Evolutionary conservation across 1,140 invertebrate species (phyloP).

Genomic region (Philaenus spumarius): DNA sequence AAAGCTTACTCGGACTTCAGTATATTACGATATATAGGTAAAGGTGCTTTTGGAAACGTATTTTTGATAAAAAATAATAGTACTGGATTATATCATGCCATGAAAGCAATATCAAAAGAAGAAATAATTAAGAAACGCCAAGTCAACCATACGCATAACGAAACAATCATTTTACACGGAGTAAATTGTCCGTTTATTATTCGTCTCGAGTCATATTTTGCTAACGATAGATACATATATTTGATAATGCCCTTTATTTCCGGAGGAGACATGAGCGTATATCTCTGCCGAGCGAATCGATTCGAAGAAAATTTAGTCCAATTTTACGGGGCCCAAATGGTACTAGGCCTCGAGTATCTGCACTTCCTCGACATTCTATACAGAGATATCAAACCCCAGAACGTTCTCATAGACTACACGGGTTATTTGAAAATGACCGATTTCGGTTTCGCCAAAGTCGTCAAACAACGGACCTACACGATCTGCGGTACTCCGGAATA

Average conservation of each 20-base stretch:
- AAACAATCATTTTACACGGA: constrained; percentile 76
- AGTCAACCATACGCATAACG: constrained; percentile 75
- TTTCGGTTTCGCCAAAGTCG: constrained; percentile 22
- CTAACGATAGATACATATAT: constrained; percentile 79
- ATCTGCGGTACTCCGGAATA: constrained; percentile 96
- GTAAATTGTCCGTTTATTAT: constrained; percentile 79
- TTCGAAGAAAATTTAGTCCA: constrained; percentile 74
- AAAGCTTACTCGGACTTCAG: too few relatives aligned
- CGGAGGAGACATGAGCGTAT: constrained; percentile 79
- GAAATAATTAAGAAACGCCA: constrained; percentile 81
- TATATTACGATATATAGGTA: constrained; percentile 55
- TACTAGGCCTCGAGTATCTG: constrained; percentile 87
- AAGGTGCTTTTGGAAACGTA: constrained; percentile 85
- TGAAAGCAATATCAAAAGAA: constrained; percentile 87
- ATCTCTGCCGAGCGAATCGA: constrained; percentile 51
- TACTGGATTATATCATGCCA: constrained; percentile 59
- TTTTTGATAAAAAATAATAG: constrained; percentile 64
- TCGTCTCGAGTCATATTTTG: constrained; percentile 76
- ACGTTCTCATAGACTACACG: constrained; percentile 74
- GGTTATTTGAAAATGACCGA: constrained; percentile 54
- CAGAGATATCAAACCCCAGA: constrained; percentile 94
- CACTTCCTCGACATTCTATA: constrained; percentile 86
- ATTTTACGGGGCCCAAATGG: constrained; percentile 91
- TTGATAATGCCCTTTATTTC: constrained; percentile 71
- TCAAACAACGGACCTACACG: constrained; percentile 64